These are phyloP conservation scores for Tromatobia lineatoria DNA, from an alignment of 2,888 invertebrate genomes.

Conservation along the genomic window DNA sequence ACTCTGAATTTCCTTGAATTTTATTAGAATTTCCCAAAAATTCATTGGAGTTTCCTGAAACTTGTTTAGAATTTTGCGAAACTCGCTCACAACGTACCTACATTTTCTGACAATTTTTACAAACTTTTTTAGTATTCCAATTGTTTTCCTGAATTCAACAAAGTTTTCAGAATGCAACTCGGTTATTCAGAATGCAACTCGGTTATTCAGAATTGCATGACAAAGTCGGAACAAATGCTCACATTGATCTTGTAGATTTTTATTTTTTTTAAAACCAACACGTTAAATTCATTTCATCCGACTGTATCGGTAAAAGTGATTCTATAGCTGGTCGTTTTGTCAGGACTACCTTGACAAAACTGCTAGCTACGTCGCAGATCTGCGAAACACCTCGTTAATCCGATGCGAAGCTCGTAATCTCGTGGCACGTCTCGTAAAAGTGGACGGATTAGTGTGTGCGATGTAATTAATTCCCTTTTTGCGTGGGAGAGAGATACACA, in stretches of 20 bases:
- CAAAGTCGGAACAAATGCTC: not conserved
- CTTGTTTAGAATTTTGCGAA: too few species aligned
- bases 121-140: too few species aligned
- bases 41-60: not conserved
- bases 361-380: not conserved
- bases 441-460: constrained; percentile 42
- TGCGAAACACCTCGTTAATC: constrained; percentile 31
- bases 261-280: not conserved
- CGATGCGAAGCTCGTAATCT: constrained; percentile 22
- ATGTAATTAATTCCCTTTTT: constrained; percentile 50
- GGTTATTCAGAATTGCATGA: too few species aligned
- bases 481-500: not conserved
- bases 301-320: not conserved
- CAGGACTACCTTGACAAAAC: not conserved
- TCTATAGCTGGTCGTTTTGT: not conserved
- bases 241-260: not conserved
- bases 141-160: too few species aligned
- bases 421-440: constrained; percentile 32
- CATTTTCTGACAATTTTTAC: too few species aligned
- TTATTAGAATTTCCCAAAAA: not conserved
- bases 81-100: too few species aligned
- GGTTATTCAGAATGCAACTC: too few species aligned
- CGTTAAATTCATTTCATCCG: constrained; percentile 10
- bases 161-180: too few species aligned
- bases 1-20: too few species aligned